Evolutionary conservation across 2,888 invertebrate species (phyloP).

Genomic region (Cheilosia vernalis): DNA sequence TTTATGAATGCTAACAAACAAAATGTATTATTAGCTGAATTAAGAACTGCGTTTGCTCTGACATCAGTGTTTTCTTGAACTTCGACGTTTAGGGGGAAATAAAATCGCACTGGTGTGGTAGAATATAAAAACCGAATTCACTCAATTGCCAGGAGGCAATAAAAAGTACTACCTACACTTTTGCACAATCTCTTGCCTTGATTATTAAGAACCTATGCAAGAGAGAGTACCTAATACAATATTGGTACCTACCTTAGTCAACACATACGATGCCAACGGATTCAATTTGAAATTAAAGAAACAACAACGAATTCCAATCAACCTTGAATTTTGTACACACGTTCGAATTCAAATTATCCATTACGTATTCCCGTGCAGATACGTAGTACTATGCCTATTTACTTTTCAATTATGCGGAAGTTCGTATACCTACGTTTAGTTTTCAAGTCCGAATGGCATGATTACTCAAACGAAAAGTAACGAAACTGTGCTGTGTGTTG

Average conservation of each 20-base stretch:
- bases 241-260: no score
- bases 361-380: slow-evolving; percentile 24
- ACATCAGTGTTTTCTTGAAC: no score
- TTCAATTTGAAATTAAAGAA: slow-evolving; percentile 31
- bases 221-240: no score
- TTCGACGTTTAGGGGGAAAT: no score
- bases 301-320: slow-evolving; percentile 26
- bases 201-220: neutral
- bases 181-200: slow-evolving; percentile 13
- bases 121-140: no score
- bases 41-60: no score
- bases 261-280: no score
- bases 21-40: no score
- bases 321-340: slow-evolving; percentile 60
- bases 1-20: no score
- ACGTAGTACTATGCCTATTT: neutral
- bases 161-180: no score
- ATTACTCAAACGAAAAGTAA: neutral
- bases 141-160: no score
- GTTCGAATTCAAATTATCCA: slow-evolving; percentile 48
- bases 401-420: slow-evolving; percentile 44
- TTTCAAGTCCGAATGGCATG: slow-evolving; percentile 13
- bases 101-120: no score
- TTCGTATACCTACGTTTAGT: neutral
- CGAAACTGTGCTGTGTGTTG: neutral